Percentiles rank a stretch among this genome's conserved stretches.
Conservation (phyloP, 2,888 invertebrate genomes). For the Phyllotreta striolata region DNA sequence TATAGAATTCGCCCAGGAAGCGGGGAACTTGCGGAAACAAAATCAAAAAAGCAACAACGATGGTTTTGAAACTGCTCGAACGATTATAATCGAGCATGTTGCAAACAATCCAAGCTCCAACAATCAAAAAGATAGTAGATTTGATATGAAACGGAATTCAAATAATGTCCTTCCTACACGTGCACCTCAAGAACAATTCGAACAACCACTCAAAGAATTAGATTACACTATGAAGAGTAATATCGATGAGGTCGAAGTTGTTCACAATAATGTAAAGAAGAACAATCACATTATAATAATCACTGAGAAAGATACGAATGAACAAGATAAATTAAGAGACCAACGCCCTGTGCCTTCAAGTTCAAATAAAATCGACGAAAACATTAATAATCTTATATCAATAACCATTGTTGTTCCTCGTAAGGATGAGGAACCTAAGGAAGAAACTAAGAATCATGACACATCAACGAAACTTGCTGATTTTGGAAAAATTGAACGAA, state of each 20-base stretch:
- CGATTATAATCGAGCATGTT: conserved; percentile 38
- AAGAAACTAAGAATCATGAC: background rate
- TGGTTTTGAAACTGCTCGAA: conserved; percentile 43
- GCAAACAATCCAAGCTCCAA: background rate
- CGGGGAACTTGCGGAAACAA: conserved; percentile 19
- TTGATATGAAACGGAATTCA: conserved; percentile 23
- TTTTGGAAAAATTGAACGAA: background rate
- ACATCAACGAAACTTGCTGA: background rate
- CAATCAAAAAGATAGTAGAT: background rate
- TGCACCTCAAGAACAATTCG: background rate
- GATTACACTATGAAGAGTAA: conserved; percentile 2
- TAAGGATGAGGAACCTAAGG: conserved; percentile 15
- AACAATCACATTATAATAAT: conserved; percentile 4
- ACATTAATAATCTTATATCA: conserved; percentile 20
- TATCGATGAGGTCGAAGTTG: background rate
- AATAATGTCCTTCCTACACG: background rate
- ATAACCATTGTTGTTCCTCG: conserved; percentile 22
- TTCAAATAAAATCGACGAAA: conserved; percentile 9
- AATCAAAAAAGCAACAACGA: conserved; percentile 13
- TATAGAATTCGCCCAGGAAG: conserved; percentile 36
- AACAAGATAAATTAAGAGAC: background rate
- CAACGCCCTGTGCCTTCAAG: background rate
- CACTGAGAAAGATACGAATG: background rate
- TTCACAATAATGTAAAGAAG: background rate
- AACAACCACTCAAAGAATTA: conserved; percentile 4